Base-by-base conservation (phyloP, 2,797 vertebrate genomes). In the Chelonia mydas region DNA sequence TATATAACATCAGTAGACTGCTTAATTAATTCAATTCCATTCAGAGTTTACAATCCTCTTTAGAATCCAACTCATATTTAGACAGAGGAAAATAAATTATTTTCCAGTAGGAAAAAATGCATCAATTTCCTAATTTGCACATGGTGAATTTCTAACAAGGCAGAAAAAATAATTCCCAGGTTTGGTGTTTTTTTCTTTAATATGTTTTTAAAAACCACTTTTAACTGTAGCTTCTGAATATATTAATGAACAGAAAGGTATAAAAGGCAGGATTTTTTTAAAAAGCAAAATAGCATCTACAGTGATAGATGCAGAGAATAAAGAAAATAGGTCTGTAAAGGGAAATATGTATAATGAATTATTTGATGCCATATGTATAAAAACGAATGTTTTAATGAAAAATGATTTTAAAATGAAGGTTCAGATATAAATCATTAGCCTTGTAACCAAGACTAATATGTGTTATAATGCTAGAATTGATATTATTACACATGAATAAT, bases 281-380 rank as follows among this genome's bases (percentile, higher is more conserved):
- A 82, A 86, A 84, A 95, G 76, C 59, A 95, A 93, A 96, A 90
- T 94, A 96, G 84, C 65, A 7, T 84, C 86, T 93, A 31, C 76
- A 80, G 81, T 96, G 95, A 96, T 94, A 96, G 93, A 98, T 97
- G 78, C 86, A 95, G 95, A 92, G 83, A 91, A 93, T 78, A 94
- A 86, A 95, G 92, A 86, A 98, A 97, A 97, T 97, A 97, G 95
- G 97, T 97, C 97, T 98, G 90, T 95, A 95, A 97, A 96, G 95
- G 83, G 87, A 97, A 92, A 94, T 88, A 53, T 84, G 74, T 90
- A 86, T 92, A 96, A 98, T 96, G 93, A 97, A 96, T 96, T 87
- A 95, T 93, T 97, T 96, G 96, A 96, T 97, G 81, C 90, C 95
- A 87, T 94, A 92, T 13, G 53, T 94, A 93, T 90, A 94, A 90